phyloP scores from a whole-genome alignment of 2,113 vertebrate genomes.

The Mesitornis unicolor region DNA sequence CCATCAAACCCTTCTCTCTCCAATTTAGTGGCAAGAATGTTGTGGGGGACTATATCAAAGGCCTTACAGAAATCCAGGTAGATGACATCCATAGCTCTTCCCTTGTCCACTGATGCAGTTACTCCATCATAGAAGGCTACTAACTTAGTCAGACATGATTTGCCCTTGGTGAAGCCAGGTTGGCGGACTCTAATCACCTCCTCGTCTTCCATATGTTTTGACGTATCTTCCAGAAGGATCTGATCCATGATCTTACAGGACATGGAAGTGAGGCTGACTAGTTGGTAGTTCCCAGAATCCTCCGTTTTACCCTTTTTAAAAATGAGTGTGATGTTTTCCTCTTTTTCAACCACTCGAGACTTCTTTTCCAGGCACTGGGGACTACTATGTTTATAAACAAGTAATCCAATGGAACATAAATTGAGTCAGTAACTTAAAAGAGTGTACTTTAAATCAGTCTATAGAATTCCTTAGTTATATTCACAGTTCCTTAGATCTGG shows the following conservation, averaged over 20 bases:
- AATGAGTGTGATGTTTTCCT: neutral
- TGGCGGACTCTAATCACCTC: neutral
- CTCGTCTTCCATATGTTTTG: neutral
- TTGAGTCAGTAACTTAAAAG: neutral
- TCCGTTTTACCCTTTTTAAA: neutral
- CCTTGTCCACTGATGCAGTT: neutral
- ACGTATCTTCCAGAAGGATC: neutral
- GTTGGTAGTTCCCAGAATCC: neutral
- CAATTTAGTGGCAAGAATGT: neutral
- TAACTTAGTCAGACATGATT: neutral
- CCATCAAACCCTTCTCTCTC: neutral
- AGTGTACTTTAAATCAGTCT: neutral
- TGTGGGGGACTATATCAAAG: neutral
- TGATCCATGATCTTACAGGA: neutral
- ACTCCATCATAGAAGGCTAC: neutral
- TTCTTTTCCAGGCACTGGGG: neutral
- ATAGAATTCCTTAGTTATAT: neutral
- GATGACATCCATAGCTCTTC: neutral
- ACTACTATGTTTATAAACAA: neutral
- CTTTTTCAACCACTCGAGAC: neutral
- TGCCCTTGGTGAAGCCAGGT: neutral
- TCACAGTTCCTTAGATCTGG: neutral
- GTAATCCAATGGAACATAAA: neutral
- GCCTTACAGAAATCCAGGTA: neutral
- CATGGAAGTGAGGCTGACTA: neutral